These are phyloP conservation scores for Capromys pilorides DNA, from an alignment of 2,797 vertebrate species.

Conservation along the genomic window DNA sequence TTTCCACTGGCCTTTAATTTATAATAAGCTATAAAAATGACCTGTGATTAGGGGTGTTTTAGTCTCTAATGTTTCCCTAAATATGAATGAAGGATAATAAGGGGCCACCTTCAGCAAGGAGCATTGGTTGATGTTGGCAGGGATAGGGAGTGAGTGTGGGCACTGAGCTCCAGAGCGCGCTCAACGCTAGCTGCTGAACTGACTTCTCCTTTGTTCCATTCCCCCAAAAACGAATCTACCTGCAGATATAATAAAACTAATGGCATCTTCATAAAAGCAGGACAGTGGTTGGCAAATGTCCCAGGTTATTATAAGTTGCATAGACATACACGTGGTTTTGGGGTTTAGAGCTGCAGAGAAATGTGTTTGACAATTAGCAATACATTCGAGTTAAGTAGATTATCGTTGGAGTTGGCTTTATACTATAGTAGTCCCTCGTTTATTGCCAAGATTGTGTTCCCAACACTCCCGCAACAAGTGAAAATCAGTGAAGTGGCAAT, in stretches of 20 bases:
- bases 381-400: neutral
- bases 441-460: too few species aligned
- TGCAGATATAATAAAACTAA: neutral
- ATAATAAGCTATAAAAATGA: slow-evolving; percentile 26
- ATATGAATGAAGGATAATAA: neutral
- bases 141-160: neutral
- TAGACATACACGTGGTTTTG: neutral
- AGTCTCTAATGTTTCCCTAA: slow-evolving; percentile 13
- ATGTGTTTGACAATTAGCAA: slow-evolving; percentile 2
- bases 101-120: neutral
- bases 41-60: neutral
- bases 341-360: neutral
- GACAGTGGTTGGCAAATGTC: neutral
- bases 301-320: neutral
- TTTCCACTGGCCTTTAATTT: neutral
- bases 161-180: neutral
- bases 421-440: too few species aligned
- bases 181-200: neutral
- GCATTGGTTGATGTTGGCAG: neutral
- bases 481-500: too few species aligned
- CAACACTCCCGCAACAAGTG: too few species aligned
- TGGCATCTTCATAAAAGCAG: neutral
- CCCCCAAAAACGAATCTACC: neutral
- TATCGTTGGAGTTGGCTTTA: neutral
- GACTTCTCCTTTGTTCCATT: neutral